phyloP scores from a whole-genome alignment of 1,140 invertebrate species.

The Proctacanthus coquilletti region DNA sequence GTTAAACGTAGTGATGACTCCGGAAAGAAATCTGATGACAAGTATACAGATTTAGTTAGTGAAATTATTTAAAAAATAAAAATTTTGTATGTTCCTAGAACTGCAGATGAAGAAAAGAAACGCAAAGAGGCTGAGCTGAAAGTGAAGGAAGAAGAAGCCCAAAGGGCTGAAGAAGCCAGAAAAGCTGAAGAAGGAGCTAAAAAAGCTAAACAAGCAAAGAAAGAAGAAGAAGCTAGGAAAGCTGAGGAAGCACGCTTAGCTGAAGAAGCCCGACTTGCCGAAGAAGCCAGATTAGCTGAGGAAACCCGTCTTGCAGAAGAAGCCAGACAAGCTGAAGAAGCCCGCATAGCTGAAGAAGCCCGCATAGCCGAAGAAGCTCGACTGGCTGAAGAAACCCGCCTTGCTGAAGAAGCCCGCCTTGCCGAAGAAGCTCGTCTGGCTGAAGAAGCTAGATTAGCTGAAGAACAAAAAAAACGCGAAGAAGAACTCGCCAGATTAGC shows the following conservation, averaged over 20 bases:
- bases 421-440: slow-evolving; percentile 37
- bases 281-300: slow-evolving; percentile 27
- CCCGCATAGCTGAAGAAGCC: slow-evolving; percentile 34
- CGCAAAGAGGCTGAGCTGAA: slow-evolving; percentile 20
- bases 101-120: slow-evolving; percentile 25
- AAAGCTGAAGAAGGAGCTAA: slow-evolving; percentile 32
- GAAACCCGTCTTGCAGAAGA: slow-evolving; percentile 36
- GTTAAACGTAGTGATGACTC: slow-evolving; percentile 39
- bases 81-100: slow-evolving; percentile 13
- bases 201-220: slow-evolving; percentile 32
- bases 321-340: slow-evolving; percentile 34
- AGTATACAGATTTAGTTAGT: neutral
- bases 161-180: slow-evolving; percentile 29
- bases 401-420: slow-evolving; percentile 34
- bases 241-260: slow-evolving; percentile 28
- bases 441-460: slow-evolving; percentile 35
- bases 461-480: slow-evolving; percentile 40
- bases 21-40: neutral
- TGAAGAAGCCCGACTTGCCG: slow-evolving; percentile 35
- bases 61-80: too few species aligned
- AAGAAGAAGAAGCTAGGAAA: slow-evolving; percentile 34
- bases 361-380: slow-evolving; percentile 36
- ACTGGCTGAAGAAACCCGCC: slow-evolving; percentile 29
- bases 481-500: slow-evolving; percentile 38
- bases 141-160: slow-evolving; percentile 28